Evolutionary conservation across 1,140 invertebrate genomes (phyloP).

Genomic region (Lepeophtheirus salmonis): DNA sequence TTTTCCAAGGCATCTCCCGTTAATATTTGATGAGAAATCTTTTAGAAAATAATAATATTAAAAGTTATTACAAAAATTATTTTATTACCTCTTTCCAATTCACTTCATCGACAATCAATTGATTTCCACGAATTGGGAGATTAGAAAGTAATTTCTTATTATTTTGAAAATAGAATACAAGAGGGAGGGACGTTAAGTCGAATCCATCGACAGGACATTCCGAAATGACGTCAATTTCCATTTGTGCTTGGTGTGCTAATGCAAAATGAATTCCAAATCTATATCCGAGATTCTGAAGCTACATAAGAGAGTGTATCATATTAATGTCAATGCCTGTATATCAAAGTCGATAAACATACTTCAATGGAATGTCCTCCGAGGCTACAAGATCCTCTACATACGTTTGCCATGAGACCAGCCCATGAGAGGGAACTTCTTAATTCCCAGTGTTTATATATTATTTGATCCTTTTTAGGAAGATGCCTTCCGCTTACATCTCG

Average conservation of each 20-base stretch:
- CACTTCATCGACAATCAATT: not conserved
- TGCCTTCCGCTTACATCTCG: slow-evolving; percentile 4
- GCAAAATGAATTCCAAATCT: not conserved
- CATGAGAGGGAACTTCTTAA: not conserved
- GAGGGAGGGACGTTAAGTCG: not conserved
- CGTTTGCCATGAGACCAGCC: not conserved
- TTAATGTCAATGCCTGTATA: too few relatives aligned
- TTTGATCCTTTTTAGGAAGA: not conserved
- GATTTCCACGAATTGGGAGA: not conserved
- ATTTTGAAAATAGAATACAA: not conserved
- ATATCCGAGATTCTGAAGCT: not conserved
- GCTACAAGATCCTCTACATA: not conserved
- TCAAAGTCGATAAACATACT: not conserved
- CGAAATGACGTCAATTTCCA: not conserved
- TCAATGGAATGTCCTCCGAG: not conserved
- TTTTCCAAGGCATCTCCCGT: not conserved
- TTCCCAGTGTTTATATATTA: not conserved
- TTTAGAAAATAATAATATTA: too few relatives aligned
- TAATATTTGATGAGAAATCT: not conserved
- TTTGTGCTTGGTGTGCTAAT: not conserved
- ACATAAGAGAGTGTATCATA: not conserved
- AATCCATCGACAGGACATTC: not conserved
- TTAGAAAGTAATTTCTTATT: not conserved
- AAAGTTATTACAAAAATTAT: too few relatives aligned
- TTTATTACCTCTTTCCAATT: not conserved